A percentile compares a stretch with the other conserved stretches of the same genome.
Conservation (phyloP, 2,797 vertebrate species). For the Alca torda region DNA sequence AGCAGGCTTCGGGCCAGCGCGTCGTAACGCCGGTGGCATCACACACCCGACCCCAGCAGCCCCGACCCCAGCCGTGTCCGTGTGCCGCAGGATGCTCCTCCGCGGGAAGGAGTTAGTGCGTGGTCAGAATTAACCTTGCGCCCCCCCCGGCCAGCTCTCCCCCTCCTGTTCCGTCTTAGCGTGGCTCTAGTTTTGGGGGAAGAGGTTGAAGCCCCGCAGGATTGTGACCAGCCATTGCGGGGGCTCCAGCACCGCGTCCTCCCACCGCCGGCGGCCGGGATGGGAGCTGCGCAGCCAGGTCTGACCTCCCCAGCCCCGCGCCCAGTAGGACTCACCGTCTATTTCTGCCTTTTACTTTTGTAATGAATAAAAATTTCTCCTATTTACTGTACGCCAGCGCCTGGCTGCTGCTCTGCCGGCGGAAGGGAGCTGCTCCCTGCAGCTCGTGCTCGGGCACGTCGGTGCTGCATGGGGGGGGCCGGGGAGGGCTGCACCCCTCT, state of each 20-base stretch:
- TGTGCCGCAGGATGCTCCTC: neutral
- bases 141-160: neutral
- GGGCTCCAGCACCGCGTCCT: neutral
- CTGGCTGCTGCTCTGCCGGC: neutral
- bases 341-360: slow-evolving; percentile 62
- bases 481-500: neutral
- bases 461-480: neutral
- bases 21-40: neutral
- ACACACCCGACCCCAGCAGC: neutral
- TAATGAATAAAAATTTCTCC: slow-evolving; percentile 65
- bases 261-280: neutral
- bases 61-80: accelerated
- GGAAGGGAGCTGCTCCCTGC: neutral
- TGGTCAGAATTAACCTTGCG: neutral
- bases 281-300: neutral
- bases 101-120: accelerated
- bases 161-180: neutral
- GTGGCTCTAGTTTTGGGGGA: neutral
- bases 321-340: neutral
- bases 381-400: neutral
- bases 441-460: neutral
- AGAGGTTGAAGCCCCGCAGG: neutral
- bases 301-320: neutral
- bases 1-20: neutral
- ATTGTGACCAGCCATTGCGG: neutral